A percentile compares a stretch with the other conserved stretches of the same genome.
phyloP scores from a whole-genome alignment of 1,140 invertebrate genomes.

The Leptinotarsa lineolata region DNA sequence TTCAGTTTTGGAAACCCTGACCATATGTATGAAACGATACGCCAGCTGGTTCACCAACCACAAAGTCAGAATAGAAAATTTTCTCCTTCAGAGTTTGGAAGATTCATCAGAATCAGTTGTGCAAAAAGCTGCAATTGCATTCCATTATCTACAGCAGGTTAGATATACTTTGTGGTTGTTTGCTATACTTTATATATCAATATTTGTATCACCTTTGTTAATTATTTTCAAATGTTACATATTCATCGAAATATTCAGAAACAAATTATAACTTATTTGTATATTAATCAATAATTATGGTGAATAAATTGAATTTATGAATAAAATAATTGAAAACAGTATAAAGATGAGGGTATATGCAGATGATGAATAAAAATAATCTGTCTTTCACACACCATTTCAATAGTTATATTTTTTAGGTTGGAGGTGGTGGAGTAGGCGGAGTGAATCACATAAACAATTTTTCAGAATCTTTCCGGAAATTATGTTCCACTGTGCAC shows the following conservation, averaged over 20 bases:
- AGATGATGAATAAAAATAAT: too few species aligned
- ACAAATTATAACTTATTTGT: too few species aligned
- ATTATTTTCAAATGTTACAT: too few species aligned
- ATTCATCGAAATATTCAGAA: too few species aligned
- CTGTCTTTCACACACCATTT: background rate
- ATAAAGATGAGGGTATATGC: too few species aligned
- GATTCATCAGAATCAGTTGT: slow-evolving; percentile 22
- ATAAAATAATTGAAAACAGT: too few species aligned
- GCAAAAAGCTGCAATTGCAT: slow-evolving; percentile 28
- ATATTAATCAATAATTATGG: too few species aligned
- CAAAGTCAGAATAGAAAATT: slow-evolving; percentile 32
- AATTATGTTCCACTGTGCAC: slow-evolving; percentile 40
- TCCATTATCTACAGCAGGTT: slow-evolving; percentile 37
- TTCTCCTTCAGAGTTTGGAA: slow-evolving; percentile 30
- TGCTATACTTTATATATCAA: too few species aligned
- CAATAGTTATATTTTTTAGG: slow-evolving; percentile 27
- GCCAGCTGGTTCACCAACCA: slow-evolving; percentile 34
- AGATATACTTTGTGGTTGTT: background rate
- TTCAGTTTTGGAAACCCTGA: slow-evolving; percentile 26
- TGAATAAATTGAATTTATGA: too few species aligned
- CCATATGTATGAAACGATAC: slow-evolving; percentile 31
- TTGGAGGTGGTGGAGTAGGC: slow-evolving; percentile 38
- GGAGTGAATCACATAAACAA: slow-evolving; percentile 38
- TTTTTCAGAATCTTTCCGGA: slow-evolving; percentile 34
- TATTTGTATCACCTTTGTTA: too few species aligned